Evolutionary conservation across 2,888 invertebrate species (phyloP), one percentile per base, ranked within the genome.

Genomic region (Scaptomyza reducta): DNA sequence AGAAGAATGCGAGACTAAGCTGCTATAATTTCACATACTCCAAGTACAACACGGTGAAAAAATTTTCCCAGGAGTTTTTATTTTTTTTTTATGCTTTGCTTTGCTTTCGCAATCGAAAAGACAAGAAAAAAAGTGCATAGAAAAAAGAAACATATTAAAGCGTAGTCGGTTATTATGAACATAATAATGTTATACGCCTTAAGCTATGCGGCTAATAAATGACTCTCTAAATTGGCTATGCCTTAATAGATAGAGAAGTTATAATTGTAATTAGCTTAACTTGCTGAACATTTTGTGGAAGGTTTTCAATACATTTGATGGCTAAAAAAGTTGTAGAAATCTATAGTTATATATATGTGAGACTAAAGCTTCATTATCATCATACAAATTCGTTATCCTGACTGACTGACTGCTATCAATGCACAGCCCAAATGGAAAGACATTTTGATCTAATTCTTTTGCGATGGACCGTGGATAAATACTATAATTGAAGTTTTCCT

Each of bases 11-110:
- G 59, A n/a, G 25, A 27, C 31, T 38, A 29, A 50, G 60, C 57
- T 74, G 74, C 74, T 73, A 68, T 77, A 74, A 74, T 73, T 74
- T 74, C 74, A 57, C 77, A 73, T 73, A 73, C 38, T 38, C n/a
- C 10, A 6, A n/a, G 35, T 33, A 33, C 61, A 59, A 47, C 73
- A 66, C 49, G 57, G 53, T 40, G 6, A 13, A 55, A 67, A 62
- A 59, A 35, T 61, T 77, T 74, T 74, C 77, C 77, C 73, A 76
- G 73, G 67, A 72, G 67, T 31, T 75, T 75, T 70, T 54, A 14
- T 22, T 22, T 75, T 70, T 54, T 38, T 22, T 22, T 22, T 6
- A n/a, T 38, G 6, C 22, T 22, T 22, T 38, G 38, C 7, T 56
- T 50, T 45, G 41, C 22, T 51, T 41, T 47, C 14, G 55, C 44